phyloP scores from a whole-genome alignment of 2,113 vertebrate genomes.

The Tetrao urogallus region DNA sequence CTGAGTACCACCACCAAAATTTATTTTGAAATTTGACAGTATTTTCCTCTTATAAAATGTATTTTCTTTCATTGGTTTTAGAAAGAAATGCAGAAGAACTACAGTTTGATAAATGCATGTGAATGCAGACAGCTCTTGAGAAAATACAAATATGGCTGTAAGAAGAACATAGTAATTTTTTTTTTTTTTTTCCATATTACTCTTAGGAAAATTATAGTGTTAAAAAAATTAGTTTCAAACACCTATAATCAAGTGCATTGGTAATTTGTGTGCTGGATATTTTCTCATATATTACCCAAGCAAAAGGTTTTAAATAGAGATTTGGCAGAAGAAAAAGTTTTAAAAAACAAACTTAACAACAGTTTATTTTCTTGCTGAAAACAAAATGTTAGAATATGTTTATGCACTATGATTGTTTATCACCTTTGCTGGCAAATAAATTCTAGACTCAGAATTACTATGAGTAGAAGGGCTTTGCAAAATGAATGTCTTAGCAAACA shows the following conservation, averaged over 20 bases:
- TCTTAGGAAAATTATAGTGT: not conserved
- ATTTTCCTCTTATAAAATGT: not conserved
- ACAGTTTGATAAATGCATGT: not conserved
- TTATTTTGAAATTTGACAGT: slow-evolving; percentile 31
- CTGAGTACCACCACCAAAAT: slow-evolving; percentile 2
- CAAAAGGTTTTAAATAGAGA: not conserved
- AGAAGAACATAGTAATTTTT: not conserved
- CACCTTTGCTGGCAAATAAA: not conserved
- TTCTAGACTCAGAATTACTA: slow-evolving; percentile 17
- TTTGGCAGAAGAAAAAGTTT: not conserved
- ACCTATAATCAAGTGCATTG: not conserved
- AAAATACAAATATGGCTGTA: not conserved
- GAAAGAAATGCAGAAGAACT: not conserved
- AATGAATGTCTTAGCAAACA: slow-evolving; percentile 40
- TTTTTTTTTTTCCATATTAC: not conserved
- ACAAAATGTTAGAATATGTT: not conserved
- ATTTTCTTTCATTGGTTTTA: not conserved
- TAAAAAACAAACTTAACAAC: not conserved
- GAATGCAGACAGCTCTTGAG: not conserved
- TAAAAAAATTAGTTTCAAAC: not conserved
- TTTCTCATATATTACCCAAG: not conserved
- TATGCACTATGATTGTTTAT: slow-evolving; percentile 10
- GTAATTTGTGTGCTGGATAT: not conserved
- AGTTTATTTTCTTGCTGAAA: not conserved
- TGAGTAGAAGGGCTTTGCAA: slow-evolving; percentile 32